phyloP scores from a whole-genome alignment of 2,113 vertebrate species.

The Paramisgurnus dabryanus region DNA sequence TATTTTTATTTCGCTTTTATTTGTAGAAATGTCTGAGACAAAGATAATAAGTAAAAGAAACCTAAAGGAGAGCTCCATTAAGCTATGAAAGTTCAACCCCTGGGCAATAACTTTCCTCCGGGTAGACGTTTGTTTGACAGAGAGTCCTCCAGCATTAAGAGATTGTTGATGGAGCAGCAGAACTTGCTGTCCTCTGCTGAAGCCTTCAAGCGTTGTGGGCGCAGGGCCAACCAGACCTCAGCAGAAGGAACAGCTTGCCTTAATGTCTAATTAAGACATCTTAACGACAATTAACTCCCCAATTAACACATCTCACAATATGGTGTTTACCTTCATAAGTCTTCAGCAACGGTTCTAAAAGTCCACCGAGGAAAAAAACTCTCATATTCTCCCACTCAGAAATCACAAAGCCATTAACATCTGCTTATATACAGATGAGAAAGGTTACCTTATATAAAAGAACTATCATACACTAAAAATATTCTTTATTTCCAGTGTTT shows the following conservation, averaged over 20 bases:
- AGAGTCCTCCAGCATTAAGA: slow-evolving; percentile 19
- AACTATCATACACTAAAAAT: background rate
- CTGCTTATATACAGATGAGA: slow-evolving; percentile 1
- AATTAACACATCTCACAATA: slow-evolving; percentile 79
- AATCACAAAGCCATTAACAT: slow-evolving; percentile 15
- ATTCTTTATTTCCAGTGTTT: too few relatives aligned
- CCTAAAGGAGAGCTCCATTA: too few relatives aligned
- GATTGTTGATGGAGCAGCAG: slow-evolving; percentile 10
- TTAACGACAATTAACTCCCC: slow-evolving; percentile 72
- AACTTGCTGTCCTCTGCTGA: background rate
- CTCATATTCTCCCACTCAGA: slow-evolving; percentile 1
- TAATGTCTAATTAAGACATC: slow-evolving; percentile 68
- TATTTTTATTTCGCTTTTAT: too few relatives aligned
- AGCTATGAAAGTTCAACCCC: background rate
- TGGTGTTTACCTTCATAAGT: slow-evolving; percentile 70
- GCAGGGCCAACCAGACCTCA: slow-evolving; percentile 29
- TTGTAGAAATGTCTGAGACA: too few relatives aligned
- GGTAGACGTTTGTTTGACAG: background rate
- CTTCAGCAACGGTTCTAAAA: background rate
- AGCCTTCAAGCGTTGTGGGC: slow-evolving; percentile 5
- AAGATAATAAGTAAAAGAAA: too few relatives aligned
- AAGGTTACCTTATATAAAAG: background rate
- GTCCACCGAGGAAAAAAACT: background rate
- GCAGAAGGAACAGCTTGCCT: slow-evolving; percentile 71
- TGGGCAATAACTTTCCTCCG: background rate